Evolutionary conservation across 2,888 invertebrate genomes (phyloP).

Genomic region (Dione vanillae): DNA sequence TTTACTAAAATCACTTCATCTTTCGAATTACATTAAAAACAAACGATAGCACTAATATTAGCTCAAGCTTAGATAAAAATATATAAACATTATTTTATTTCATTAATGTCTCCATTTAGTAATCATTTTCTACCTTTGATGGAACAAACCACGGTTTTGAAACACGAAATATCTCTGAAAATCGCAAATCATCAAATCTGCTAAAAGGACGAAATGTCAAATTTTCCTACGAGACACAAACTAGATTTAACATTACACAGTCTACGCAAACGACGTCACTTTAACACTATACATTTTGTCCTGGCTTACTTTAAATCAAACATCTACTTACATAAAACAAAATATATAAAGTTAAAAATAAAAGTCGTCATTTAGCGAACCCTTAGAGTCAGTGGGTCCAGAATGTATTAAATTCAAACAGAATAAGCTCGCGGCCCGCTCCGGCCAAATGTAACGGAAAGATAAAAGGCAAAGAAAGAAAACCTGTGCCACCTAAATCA

Average conservation of each 20-base stretch:
- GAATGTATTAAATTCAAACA: conserved; percentile 46
- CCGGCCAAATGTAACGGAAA: conserved; percentile 54
- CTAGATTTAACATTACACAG: too few relatives aligned
- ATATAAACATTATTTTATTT: too few relatives aligned
- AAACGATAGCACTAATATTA: too few relatives aligned
- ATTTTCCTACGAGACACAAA: too few relatives aligned
- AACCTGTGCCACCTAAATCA: conserved; percentile 51
- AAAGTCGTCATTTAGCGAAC: conserved; percentile 20
- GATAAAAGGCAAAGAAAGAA: conserved; percentile 54
- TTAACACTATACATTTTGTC: too few relatives aligned
- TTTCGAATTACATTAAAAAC: too few relatives aligned
- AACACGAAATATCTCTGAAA: background rate
- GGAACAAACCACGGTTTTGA: background rate
- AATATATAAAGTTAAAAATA: conserved; percentile 21
- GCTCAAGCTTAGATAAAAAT: too few relatives aligned
- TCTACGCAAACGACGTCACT: too few relatives aligned
- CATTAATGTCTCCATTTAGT: too few relatives aligned
- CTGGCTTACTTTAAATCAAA: background rate
- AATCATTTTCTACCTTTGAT: too few relatives aligned
- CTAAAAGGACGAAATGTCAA: too few relatives aligned
- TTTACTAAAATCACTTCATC: too few relatives aligned
- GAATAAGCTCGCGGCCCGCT: conserved; percentile 47
- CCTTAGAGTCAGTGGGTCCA: conserved; percentile 32
- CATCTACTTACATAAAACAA: background rate
- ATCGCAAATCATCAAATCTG: background rate